phyloP scores from a whole-genome alignment of 2,888 invertebrate species.

The Chelonus formosanus region DNA sequence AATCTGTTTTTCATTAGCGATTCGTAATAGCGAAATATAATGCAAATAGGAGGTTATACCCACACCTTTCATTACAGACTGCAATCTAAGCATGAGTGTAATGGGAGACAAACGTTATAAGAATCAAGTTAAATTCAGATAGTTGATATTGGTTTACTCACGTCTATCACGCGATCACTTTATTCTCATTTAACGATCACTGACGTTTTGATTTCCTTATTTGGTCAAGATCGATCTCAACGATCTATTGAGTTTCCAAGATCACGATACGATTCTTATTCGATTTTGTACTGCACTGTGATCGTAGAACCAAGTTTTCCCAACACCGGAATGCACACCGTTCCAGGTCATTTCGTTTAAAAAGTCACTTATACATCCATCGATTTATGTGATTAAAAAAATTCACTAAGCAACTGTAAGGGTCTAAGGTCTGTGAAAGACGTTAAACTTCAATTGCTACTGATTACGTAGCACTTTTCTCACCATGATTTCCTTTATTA shows the following conservation, averaged over 20 bases:
- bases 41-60: no score
- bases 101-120: conserved; percentile 12
- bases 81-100: conserved; percentile 5
- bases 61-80: background rate
- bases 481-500: background rate
- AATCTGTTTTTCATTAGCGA: no score
- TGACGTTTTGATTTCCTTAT: conserved; percentile 25
- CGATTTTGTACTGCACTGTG: background rate
- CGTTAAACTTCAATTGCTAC: background rate
- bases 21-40: no score
- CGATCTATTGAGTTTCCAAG: conserved; percentile 32
- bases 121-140: conserved; percentile 19
- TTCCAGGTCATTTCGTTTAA: conserved; percentile 30
- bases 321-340: conserved; percentile 11
- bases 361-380: conserved; percentile 8
- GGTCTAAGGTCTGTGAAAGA: background rate
- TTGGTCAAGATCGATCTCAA: conserved; percentile 31
- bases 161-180: conserved; percentile 25
- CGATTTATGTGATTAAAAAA: no score
- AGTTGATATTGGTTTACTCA: conserved; percentile 12
- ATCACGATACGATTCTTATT: conserved; percentile 28
- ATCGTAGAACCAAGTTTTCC: conserved; percentile 15
- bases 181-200: conserved; percentile 22
- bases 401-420: background rate
- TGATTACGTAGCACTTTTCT: conserved; percentile 6